Evolutionary conservation across 1,140 invertebrate genomes (phyloP).

Genomic region (Drosophila lini): DNA sequence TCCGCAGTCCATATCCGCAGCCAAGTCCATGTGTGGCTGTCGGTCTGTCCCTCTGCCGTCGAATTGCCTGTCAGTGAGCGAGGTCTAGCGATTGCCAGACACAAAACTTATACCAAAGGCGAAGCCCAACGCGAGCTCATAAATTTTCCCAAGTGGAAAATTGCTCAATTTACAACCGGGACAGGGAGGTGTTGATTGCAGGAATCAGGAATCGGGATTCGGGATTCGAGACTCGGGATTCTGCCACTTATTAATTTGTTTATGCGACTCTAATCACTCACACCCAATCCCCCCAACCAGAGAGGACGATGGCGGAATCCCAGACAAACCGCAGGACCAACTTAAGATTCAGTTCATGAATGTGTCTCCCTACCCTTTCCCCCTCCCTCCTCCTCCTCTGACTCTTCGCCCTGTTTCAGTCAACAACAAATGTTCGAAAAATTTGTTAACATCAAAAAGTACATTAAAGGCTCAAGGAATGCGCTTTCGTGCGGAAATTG

Average conservation of each 20-base stretch:
- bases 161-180: conserved; percentile 64
- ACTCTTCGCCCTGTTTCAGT: conserved; percentile 29
- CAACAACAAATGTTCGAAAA: conserved; percentile 79
- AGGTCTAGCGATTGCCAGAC: conserved; percentile 36
- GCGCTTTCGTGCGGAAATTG: conserved; percentile 82
- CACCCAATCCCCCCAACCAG: conserved; percentile 37
- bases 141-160: conserved; percentile 64
- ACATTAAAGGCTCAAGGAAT: conserved; percentile 82
- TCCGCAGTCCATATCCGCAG: conserved; percentile 3
- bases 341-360: conserved; percentile 66
- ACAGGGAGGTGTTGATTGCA: conserved; percentile 58
- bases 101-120: conserved; percentile 50
- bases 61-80: conserved; percentile 41
- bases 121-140: conserved; percentile 41
- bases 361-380: neutral
- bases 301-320: neutral
- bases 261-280: conserved; percentile 71
- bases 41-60: neutral
- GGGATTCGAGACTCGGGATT: neutral
- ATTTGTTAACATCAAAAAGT: conserved; percentile 83
- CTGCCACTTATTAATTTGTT: conserved; percentile 70
- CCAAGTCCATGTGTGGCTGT: conserved; percentile 14
- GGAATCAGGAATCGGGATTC: neutral
- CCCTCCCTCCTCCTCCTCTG: neutral
- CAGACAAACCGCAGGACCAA: conserved; percentile 34